Evolutionary conservation across 1,140 invertebrate species (phyloP).

Genomic region (Tetranychus cinnabarinus): DNA sequence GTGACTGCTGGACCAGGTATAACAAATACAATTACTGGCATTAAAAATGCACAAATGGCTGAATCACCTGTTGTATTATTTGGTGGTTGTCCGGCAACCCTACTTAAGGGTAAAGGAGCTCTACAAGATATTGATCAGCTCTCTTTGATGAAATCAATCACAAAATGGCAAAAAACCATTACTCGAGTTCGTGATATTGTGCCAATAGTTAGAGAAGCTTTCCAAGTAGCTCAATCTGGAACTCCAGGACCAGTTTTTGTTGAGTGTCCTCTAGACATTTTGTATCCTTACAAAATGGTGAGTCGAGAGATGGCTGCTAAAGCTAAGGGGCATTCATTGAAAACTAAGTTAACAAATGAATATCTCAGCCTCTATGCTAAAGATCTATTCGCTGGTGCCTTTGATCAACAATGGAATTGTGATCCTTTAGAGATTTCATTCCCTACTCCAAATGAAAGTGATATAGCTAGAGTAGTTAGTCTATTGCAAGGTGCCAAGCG

Average conservation of each 20-base stretch:
- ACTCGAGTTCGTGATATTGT: slow-evolving; percentile 30
- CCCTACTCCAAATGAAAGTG: slow-evolving; percentile 15
- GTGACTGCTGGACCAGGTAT: slow-evolving; percentile 39
- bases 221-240: slow-evolving; percentile 31
- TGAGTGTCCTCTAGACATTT: slow-evolving; percentile 36
- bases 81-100: slow-evolving; percentile 28
- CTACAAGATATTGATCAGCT: slow-evolving; percentile 41
- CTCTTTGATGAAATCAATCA: slow-evolving; percentile 34
- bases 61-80: slow-evolving; percentile 36
- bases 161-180: slow-evolving; percentile 29
- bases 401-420: slow-evolving; percentile 23
- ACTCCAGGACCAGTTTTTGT: slow-evolving; percentile 40
- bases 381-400: slow-evolving; percentile 35
- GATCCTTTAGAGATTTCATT: slow-evolving; percentile 25
- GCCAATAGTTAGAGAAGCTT: slow-evolving; percentile 29
- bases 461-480: slow-evolving; percentile 25
- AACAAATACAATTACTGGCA: slow-evolving; percentile 39
- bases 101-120: slow-evolving; percentile 34
- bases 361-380: slow-evolving; percentile 31
- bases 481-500: slow-evolving; percentile 28
- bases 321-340: not conserved
- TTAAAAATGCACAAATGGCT: slow-evolving; percentile 46
- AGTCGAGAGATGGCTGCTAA: slow-evolving; percentile 23
- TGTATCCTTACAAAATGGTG: slow-evolving; percentile 35
- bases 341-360: slow-evolving; percentile 17